Evolutionary conservation across 2,888 invertebrate species (phyloP), one percentile per base, ranked within the genome.

Genomic region (Fragum sueziense): DNA sequence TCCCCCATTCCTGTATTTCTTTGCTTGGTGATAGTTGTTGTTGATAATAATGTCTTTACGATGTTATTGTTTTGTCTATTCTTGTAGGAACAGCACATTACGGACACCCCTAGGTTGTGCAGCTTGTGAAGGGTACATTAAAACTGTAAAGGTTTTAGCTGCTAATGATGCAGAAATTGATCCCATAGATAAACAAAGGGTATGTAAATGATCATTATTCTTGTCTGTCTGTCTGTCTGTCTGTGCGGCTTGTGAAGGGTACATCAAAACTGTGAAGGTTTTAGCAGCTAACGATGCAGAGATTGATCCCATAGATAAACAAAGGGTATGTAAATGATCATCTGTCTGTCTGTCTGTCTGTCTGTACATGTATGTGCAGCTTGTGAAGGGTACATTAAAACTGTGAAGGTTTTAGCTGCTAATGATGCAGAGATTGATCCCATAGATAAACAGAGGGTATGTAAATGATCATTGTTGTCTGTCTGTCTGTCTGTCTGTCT

Each of bases 51-150:
- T 17, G 17, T 9, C 41, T 41, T 41, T 41, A 41, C 17, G 25
- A 2, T 69, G 69, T 9, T 2, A n/a, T 22, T 22, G 22, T 33
- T 33, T n/a, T 57, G 25, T 57, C 57, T 22, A n/a, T n/a, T 57
- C 29, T 68, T 54, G 22, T 80, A 93, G 94, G 70, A 94, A 94
- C 86, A 92, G 91, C 73, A 90, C 90, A 31, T 86, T 93, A 71
- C 93, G 94, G 93, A 94, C 94, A 2, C 92, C 94, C 9, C 89
- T 94, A 4, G 93, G 93, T 80, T 93, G 93, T 88, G 94, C 94
- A 7, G 93, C 94, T 2, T 90, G 91, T 11, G 87, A 90, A 68
- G 94, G 94, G 2, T 91, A 91, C 90, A 82, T 88, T 9, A 92
- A 92, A 59, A 91, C 91, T 3, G 90, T 90, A 29, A 86, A 86